Conservation (phyloP, 1,140 invertebrate species). For the Drosophila lacteicornis region DNA sequence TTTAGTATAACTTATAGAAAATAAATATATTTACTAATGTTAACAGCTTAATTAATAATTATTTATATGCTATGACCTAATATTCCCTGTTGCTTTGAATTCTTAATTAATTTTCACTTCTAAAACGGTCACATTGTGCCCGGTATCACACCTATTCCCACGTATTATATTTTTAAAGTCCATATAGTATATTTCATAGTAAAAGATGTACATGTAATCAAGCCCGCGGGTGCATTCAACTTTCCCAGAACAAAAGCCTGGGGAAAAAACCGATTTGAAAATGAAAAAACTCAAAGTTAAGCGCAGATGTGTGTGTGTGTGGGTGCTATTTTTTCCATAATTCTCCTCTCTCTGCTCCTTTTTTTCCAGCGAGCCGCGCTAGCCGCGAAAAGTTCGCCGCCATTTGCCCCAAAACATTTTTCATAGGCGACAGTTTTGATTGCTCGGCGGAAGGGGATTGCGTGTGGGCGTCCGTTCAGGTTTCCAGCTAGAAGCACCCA, state of each 20-base stretch:
- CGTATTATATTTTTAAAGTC: not conserved
- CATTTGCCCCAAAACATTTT: slow-evolving; percentile 77
- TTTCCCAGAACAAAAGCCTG: slow-evolving; percentile 8
- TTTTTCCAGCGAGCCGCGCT: slow-evolving; percentile 17
- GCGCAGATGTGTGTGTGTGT: not conserved
- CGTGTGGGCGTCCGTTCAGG: slow-evolving; percentile 32
- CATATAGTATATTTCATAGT: not conserved
- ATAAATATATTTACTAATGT: no score
- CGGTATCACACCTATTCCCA: not conserved
- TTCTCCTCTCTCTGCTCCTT: slow-evolving; percentile 11
- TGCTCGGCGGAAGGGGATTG: slow-evolving; percentile 41
- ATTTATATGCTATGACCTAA: not conserved
- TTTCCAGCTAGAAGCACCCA: slow-evolving; percentile 31
- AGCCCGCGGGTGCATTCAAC: not conserved
- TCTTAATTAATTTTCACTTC: not conserved
- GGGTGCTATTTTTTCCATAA: slow-evolving; percentile 25
- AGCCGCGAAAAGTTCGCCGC: slow-evolving; percentile 58
- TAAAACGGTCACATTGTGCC: no score
- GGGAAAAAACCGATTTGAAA: slow-evolving; percentile 23
- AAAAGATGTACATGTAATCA: not conserved
- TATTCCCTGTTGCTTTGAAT: not conserved
- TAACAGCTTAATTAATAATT: not conserved
- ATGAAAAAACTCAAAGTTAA: slow-evolving; percentile 33
- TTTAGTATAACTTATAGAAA: no score
- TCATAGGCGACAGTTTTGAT: slow-evolving; percentile 82